phyloP scores from a whole-genome alignment of 2,113 vertebrate species.

The Oxyruncus cristatus region DNA sequence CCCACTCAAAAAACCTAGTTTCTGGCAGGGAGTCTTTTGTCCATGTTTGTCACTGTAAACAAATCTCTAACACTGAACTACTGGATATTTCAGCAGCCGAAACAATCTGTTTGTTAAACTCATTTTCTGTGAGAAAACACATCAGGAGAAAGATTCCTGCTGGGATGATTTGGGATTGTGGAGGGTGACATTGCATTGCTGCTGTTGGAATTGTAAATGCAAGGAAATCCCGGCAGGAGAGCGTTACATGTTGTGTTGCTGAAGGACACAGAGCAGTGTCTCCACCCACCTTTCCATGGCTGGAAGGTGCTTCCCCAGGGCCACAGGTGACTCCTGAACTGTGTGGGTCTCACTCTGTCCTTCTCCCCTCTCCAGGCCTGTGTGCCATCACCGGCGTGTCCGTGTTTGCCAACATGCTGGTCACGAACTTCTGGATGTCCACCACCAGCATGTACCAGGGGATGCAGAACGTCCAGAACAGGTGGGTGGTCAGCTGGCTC shows the following conservation, averaged over 20 bases:
- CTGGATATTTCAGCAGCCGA: background rate
- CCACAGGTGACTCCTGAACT: background rate
- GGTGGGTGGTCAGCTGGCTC: conserved; percentile 49
- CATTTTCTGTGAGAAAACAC: background rate
- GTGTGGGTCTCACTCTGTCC: background rate
- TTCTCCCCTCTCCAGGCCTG: conserved; percentile 71
- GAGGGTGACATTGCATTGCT: background rate
- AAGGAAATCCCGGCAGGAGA: background rate
- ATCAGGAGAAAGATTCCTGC: background rate
- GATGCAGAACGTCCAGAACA: conserved; percentile 75
- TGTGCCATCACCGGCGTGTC: conserved; percentile 89
- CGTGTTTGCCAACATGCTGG: conserved; percentile 90
- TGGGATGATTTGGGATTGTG: background rate
- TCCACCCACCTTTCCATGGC: background rate
- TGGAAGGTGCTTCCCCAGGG: background rate
- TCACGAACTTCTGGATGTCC: conserved; percentile 88
- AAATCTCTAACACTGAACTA: background rate
- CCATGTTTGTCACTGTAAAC: background rate
- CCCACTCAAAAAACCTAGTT: background rate
- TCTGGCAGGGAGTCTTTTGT: background rate
- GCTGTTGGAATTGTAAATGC: background rate
- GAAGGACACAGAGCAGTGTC: background rate
- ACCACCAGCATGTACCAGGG: conserved; percentile 71
- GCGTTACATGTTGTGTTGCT: background rate
- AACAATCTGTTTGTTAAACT: background rate